phyloP scores from a whole-genome alignment of 2,888 invertebrate genomes.

The Geotrupes spiniger region DNA sequence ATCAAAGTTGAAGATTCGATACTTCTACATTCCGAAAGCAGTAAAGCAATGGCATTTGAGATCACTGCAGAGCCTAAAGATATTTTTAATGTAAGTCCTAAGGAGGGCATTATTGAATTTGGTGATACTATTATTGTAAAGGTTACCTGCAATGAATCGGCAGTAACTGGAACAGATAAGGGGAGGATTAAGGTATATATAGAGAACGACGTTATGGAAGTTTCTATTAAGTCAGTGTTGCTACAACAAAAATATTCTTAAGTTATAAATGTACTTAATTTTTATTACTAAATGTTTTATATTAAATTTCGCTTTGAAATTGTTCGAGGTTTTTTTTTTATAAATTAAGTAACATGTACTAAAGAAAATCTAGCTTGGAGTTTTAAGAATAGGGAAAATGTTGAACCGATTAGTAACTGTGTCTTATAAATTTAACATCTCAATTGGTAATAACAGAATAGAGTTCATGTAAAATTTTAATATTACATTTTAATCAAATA shows the following conservation, averaged over 20 bases:
- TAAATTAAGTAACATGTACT: too few relatives aligned
- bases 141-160: slow-evolving; percentile 12
- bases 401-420: too few relatives aligned
- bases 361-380: too few relatives aligned
- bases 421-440: too few relatives aligned
- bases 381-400: too few relatives aligned
- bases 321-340: too few relatives aligned
- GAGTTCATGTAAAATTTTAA: too few relatives aligned
- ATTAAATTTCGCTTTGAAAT: slow-evolving; percentile 3
- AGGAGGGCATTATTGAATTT: slow-evolving; percentile 11
- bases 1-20: slow-evolving; percentile 16
- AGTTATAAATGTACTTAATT: background rate
- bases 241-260: background rate
- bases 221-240: slow-evolving; percentile 18
- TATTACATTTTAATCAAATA: too few relatives aligned
- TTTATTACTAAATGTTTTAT: too few relatives aligned
- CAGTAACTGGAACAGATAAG: slow-evolving; percentile 6
- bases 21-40: slow-evolving; percentile 14
- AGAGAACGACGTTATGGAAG: slow-evolving; percentile 23
- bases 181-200: slow-evolving; percentile 11
- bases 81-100: slow-evolving; percentile 12
- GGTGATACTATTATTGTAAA: slow-evolving; percentile 15
- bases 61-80: slow-evolving; percentile 9
- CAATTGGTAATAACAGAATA: too few relatives aligned
- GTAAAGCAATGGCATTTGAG: slow-evolving; percentile 10